Percentiles rank a stretch among this genome's conserved stretches.
phyloP scores from a whole-genome alignment of 2,113 vertebrate species.

The Ctenodactylus gundi region DNA sequence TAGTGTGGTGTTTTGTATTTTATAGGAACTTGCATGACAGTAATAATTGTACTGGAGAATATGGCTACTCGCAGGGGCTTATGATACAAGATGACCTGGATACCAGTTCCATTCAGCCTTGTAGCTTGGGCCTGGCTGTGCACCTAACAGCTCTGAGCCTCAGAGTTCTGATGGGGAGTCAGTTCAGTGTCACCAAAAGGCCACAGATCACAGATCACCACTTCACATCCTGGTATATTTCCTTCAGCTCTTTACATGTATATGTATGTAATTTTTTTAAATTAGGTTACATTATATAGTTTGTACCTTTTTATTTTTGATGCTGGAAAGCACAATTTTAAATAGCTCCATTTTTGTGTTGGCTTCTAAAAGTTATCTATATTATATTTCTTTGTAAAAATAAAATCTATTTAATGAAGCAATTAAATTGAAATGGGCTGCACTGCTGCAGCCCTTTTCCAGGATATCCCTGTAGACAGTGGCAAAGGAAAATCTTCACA shows the following conservation, averaged over 20 bases:
- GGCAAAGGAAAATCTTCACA: too few species aligned
- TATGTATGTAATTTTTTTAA: neutral
- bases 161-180: neutral
- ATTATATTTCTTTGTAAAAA: neutral
- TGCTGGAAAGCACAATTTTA: neutral
- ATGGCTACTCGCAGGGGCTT: neutral
- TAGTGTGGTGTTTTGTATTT: neutral
- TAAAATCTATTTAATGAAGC: neutral
- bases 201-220: neutral
- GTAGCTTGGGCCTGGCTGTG: too few species aligned
- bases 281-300: neutral
- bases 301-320: neutral
- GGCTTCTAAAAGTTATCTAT: neutral
- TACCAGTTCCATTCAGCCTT: neutral
- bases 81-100: neutral
- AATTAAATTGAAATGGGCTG: neutral
- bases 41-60: neutral
- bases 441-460: too few species aligned
- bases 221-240: neutral
- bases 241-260: neutral
- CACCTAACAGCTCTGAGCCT: neutral
- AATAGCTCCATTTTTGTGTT: neutral
- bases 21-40: neutral
- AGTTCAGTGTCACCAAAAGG: neutral
- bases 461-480: too few species aligned